phyloP scores from a whole-genome alignment of 2,113 vertebrate genomes.

The Triplophysa rosa region DNA sequence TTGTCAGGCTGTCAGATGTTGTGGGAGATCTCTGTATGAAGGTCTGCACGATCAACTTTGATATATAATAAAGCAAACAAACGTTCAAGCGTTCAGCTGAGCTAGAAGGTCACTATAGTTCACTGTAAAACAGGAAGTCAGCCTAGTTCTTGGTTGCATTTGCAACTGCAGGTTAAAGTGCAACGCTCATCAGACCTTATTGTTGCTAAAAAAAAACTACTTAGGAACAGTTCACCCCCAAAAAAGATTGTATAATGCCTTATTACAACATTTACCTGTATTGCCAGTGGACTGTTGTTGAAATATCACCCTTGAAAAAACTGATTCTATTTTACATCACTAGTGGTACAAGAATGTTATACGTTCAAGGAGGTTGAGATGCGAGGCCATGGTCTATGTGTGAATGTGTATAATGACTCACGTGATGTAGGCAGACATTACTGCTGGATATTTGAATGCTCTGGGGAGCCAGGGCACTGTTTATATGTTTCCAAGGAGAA shows the following conservation, averaged over 20 bases:
- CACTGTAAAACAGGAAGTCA: slow-evolving; percentile 41
- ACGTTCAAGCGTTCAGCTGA: neutral
- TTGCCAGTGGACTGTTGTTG: too few relatives aligned
- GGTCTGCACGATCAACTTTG: too few relatives aligned
- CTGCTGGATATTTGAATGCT: slow-evolving; percentile 63
- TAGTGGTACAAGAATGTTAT: too few relatives aligned
- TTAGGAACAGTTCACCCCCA: neutral
- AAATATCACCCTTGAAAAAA: too few relatives aligned
- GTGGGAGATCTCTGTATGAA: neutral
- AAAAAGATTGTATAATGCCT: too few relatives aligned
- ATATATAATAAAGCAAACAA: too few relatives aligned
- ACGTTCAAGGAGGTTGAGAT: neutral
- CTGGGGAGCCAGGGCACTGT: slow-evolving; percentile 64
- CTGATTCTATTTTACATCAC: too few relatives aligned
- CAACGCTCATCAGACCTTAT: slow-evolving; percentile 10
- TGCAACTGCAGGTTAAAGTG: slow-evolving; percentile 20
- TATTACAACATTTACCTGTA: too few relatives aligned
- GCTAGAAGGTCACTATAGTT: slow-evolving; percentile 3
- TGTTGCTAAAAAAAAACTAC: slow-evolving; percentile 26
- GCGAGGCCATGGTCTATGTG: neutral
- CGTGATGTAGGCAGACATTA: slow-evolving; percentile 46
- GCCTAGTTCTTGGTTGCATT: slow-evolving; percentile 6
- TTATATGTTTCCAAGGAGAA: slow-evolving; percentile 70
- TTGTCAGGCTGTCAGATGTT: slow-evolving; percentile 28
- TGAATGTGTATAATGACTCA: slow-evolving; percentile 5